Base-by-base conservation (phyloP, 2,888 invertebrate genomes). In the Trachelus iudaicus region DNA sequence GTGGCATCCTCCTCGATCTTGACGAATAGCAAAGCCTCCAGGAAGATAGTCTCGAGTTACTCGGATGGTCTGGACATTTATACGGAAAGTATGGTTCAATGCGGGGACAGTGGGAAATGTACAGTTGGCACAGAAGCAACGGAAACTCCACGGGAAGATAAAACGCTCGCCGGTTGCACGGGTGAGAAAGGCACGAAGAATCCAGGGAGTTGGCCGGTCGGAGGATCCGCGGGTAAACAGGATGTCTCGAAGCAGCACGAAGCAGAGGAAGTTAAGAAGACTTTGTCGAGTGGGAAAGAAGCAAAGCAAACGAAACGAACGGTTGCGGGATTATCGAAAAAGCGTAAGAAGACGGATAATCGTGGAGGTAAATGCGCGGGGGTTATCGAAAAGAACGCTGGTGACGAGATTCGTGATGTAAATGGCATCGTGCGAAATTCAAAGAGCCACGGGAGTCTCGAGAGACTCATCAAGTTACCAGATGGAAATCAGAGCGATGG, bases 221-320 rank as follows among this genome's bases (percentile, higher is more conserved):
- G 23, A 23, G 56, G 56, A 23, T 56, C 23, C 23, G 56, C 23
- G 23, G 9, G 23, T 56, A 56, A 56, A 56, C 23, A 23, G 56
- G 56, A 56, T 23, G 56, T 56, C 56, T 56, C 56, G 56, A 56
- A 56, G 56, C 23, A 23, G 56, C 15, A 23, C 23, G 56, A 6
- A 56, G 9, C 56, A 9, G 56, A 56, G 56, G 56, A 56, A 9
- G 9, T 2, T 23, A 56, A 56, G 56, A 56, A 23, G 56, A 56
- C 40, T 40, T 40, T 15, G 6, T 4, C 56, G 75, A 69, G 15
- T 15, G 69, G 4, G n/a, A 33, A n/a, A 31, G 35, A 37, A 71
- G 23, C 15, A 11, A 79, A 77, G 69, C 80, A 79, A 31, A 69
- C 80, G 31, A 30, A 56, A 73, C 11, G 79, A 77, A 1, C 76